Evolutionary conservation across 2,888 invertebrate species (phyloP), one percentile per base, ranked within the genome.

Genomic region (Tortrix viridana): DNA sequence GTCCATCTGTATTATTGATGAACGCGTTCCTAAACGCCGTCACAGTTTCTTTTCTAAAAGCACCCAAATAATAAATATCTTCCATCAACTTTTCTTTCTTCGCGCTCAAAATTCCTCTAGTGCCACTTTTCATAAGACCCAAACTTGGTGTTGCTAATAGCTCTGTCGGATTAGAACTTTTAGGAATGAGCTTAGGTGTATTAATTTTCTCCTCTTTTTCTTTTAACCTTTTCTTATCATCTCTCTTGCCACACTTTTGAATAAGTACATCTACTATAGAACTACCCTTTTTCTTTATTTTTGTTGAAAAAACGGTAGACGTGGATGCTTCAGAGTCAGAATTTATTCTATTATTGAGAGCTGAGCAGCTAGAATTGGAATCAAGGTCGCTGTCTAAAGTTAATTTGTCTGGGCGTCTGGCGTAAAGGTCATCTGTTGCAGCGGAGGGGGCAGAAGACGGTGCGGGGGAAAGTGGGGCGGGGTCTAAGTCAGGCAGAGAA

Each of bases 401-500:
- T 63, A 91, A 76, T 76, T 92, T 92, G 59, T 91, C 92, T 41
- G 80, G 88, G 48, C 90, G 84, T 66, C 92, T 83, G 3, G 85
- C 78, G 65, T 85, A 92, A 41, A 92, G 70, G 71, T 92, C 93
- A 76, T 95, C 95, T 69, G 94, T 93, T 43, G 94, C 90, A 52
- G 88, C 94, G 64, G 94, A 93, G 18, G 93, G 91, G 41, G 86
- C 93, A 0, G 94, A 94, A 2, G 95, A 95, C 3, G 94, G 92
- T 0, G 95, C 94, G 3, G 95, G 95, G n/a, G 95, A 95, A 32
- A 94, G 93, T 5, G 95, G 95, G 74, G 94, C 94, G 1, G 95
- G 95, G 74, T 96, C 96, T 66, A 96, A 86, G 78, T 96, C 96
- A 1, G 96, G 96, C 56, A 96, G 85, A 5, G 96, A 96, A 1